Evolutionary conservation across 2,113 vertebrate genomes (phyloP).

Genomic region (Mesocricetus auratus): DNA sequence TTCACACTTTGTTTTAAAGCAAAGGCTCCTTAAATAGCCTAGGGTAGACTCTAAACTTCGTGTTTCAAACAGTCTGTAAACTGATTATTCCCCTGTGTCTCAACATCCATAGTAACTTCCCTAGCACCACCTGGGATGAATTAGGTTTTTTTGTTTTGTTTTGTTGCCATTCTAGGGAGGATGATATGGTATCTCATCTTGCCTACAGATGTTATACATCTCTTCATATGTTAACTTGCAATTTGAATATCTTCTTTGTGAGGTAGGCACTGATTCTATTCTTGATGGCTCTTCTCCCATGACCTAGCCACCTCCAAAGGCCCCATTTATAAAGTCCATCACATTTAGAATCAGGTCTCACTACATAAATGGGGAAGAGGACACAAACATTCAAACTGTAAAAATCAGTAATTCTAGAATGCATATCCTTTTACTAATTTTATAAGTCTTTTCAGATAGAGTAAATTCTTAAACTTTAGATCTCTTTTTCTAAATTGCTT

Average conservation of each 20-base stretch:
- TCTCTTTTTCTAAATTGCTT: neutral
- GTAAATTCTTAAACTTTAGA: neutral
- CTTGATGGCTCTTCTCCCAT: neutral
- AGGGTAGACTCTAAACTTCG: neutral
- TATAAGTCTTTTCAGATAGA: neutral
- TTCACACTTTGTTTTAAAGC: neutral
- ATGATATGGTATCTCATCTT: neutral
- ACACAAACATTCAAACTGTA: neutral
- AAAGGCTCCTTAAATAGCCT: neutral
- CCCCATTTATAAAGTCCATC: neutral
- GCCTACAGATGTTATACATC: neutral
- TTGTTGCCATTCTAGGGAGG: neutral
- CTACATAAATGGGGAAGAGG: neutral
- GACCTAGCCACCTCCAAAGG: neutral
- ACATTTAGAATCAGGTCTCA: neutral
- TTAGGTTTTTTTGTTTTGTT: neutral
- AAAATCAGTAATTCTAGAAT: neutral
- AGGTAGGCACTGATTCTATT: neutral
- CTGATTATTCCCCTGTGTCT: neutral
- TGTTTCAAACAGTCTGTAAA: neutral
- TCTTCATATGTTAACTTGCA: neutral
- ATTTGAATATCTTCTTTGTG: neutral
- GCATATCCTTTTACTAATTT: neutral
- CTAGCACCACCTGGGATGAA: neutral
- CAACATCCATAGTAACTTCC: neutral